A percentile compares a stretch with the other conserved stretches of the same genome.
Conservation (phyloP, 2,888 invertebrate genomes). For the Agrotis segetum region DNA sequence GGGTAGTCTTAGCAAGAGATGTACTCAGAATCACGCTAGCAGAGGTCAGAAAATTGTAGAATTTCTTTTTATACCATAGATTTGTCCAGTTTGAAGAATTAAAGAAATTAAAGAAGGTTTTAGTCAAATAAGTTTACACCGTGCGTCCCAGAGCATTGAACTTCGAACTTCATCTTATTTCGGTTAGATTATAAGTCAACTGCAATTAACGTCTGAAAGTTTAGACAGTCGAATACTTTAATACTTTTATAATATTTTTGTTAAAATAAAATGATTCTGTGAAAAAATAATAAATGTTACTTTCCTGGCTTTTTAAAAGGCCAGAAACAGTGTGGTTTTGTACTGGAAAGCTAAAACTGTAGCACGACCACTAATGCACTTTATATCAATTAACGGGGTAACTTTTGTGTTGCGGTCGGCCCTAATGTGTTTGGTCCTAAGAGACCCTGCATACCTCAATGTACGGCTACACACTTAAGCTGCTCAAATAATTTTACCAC, state of each 20-base stretch:
- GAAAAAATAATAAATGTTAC: not conserved
- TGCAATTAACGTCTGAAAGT: not conserved
- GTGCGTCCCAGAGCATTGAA: too few relatives aligned
- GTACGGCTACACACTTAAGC: too few relatives aligned
- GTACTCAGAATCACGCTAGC: too few relatives aligned
- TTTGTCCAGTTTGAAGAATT: too few relatives aligned
- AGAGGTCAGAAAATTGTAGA: too few relatives aligned
- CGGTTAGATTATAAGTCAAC: not conserved
- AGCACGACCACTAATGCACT: constrained; percentile 11
- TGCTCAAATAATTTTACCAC: not conserved
- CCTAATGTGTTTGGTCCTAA: constrained; percentile 48
- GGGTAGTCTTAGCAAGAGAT: not conserved
- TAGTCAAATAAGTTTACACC: too few relatives aligned
- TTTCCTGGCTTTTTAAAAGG: too few relatives aligned
- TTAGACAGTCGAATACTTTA: not conserved
- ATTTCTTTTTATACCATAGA: too few relatives aligned
- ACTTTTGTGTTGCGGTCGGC: constrained; percentile 52
- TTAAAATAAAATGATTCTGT: not conserved
- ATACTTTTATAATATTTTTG: not conserved
- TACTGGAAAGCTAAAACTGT: not conserved
- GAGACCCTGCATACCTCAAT: not conserved
- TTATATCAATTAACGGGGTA: constrained; percentile 49
- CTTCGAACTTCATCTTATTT: not conserved
- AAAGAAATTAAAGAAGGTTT: too few relatives aligned
- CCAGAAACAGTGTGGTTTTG: not conserved